Base-by-base conservation (phyloP, 2,113 vertebrate genomes). In the Cacatua alba region DNA sequence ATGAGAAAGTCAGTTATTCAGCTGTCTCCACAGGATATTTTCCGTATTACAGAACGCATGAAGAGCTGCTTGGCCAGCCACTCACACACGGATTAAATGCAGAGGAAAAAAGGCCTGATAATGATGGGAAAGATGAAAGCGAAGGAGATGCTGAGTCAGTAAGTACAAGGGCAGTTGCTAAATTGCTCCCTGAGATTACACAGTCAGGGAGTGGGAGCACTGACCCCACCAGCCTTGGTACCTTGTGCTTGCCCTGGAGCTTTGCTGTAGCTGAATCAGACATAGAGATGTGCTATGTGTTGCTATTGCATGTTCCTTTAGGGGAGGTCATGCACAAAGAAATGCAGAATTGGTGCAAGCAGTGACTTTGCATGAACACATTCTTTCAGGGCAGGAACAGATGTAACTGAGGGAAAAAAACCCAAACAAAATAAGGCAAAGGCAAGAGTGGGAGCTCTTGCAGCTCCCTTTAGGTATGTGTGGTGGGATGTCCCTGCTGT, bases 11-110 rank as follows among this genome's bases (percentile, higher is more conserved):
- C 15, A 78, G 88, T 75, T 85, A 88, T 41, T 63, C 70, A 6
- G 60, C 41, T 11, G 8, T 59, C 2, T 59, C 82, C 46, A 62
- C 6, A 1, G 93, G 95, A 23, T 95, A 96, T 88, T 90, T 97
- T 39, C 96, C 96, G 8, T 84, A 60, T 72, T 97, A 95, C 15
- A n/a, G 91, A 76, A 94, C 89, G 8, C 16, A 70, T 17, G 84
- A 97, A 70, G 95, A 97, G 19, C 7, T 29, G 33, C 79, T 97
- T 33, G 53, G 35, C 62, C 48, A 68, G 23, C 63, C 79, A 29
- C 21, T 26, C n/a, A 17, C 39, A 43, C 13, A 17, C 3, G 15
- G 33, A 46, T 37, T 60, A 57, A 72, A 70, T 13, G 15, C 29
- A 69, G 57, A 77, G 44, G 77, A 7, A 21, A n/a, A 87, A 74